Evolutionary conservation across 64 coral and sea anemone genomes (phyloP), one percentile per base, ranked within the genome.

Genomic region (Platygyra sinensis): DNA sequence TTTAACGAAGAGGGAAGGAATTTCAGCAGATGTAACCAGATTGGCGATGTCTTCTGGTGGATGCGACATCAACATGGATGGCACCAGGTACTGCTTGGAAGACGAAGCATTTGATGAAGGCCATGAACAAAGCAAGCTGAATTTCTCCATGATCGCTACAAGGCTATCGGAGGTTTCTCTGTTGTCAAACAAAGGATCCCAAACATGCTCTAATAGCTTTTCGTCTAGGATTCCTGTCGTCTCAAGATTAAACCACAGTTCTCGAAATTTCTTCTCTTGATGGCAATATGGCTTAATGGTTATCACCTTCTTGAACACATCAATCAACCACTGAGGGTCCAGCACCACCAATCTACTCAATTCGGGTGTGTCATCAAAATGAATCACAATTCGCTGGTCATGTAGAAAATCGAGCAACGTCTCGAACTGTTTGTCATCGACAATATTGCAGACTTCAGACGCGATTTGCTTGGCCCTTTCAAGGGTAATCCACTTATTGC

Each of bases 1-100:
- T 51, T 62, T 75, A 22, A 87, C 10, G n/a, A 74, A 75, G 13
- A 87, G 86, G 2, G 86, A 87, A 31, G 86, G 71, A n/a, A 87
- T 59, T 75, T 52, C 13, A 0, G 69, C 69, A 32, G 73, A 57
- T 6, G 86, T 51, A 36, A 73, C 72, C 49, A 76, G 32, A 17
- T 59, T 32, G 50, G 8, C 75, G 51, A 62, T 62, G 30, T 57
- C 52, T 27, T 73, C 30, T 31, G 69, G 71, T n/a, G 86, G 73
- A 20, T 74, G 50, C 0, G 71, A 87, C 50, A 74, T 75, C 27
- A 87, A 42, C 86, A 87, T 87, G 51, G 86, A 87, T 36, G 86
- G 86, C 2, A 87, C 65, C 7, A 87, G 20, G 50, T 75, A 87
- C 16, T 75, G 5, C 8, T 87, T 76, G 17, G 19, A 16, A 59